Evolutionary conservation across 37 sponge, comb jelly and placozoan species (phyloP).

Genomic region (Tethya wilhelma): DNA sequence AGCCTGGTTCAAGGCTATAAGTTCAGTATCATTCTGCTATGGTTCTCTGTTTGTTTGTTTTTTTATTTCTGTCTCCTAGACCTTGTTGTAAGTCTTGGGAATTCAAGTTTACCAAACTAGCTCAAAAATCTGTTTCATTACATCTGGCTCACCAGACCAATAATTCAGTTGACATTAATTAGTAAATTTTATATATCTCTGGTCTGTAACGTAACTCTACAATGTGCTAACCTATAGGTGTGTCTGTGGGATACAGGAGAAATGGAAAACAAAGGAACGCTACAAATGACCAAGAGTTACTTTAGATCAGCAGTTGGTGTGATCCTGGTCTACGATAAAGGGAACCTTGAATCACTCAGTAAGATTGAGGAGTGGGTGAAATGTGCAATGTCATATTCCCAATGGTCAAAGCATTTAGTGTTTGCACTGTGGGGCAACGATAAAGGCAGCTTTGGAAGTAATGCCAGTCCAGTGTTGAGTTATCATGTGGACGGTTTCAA

Average conservation of each 20-base stretch:
- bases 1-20: too few relatives aligned
- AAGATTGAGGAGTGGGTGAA: constrained; percentile 35
- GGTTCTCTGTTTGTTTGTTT: too few relatives aligned
- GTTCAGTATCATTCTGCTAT: too few relatives aligned
- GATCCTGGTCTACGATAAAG: constrained; percentile 51
- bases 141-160: too few relatives aligned
- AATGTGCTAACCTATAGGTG: constrained; percentile 20
- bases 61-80: too few relatives aligned
- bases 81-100: too few relatives aligned
- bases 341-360: background rate
- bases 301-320: constrained; percentile 38
- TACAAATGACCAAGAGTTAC: constrained; percentile 50
- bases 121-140: too few relatives aligned
- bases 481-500: too few relatives aligned
- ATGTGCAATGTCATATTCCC: background rate
- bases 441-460: too few relatives aligned
- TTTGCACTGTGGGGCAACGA: constrained; percentile 62
- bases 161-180: too few relatives aligned
- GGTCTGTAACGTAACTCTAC: background rate
- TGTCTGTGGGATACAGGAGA: constrained; percentile 60
- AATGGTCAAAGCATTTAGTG: constrained; percentile 9
- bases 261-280: constrained; percentile 27
- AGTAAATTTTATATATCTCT: background rate
- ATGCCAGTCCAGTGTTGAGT: too few relatives aligned
- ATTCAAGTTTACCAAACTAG: too few relatives aligned